Evolutionary conservation across 2,113 vertebrate species (phyloP).

Genomic region (Trachemys scripta): DNA sequence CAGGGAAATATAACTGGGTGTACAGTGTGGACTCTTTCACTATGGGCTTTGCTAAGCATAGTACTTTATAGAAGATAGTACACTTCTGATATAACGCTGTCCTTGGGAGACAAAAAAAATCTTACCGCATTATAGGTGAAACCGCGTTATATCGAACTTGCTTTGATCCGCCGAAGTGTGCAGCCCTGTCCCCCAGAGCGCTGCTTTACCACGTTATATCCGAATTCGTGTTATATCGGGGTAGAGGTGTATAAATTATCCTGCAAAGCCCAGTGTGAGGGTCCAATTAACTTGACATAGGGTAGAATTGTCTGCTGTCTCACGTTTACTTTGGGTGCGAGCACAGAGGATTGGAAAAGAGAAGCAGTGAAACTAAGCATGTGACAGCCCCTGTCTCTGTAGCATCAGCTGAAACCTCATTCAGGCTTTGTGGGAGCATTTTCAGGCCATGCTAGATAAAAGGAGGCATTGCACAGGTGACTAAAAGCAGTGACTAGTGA

Average conservation of each 20-base stretch:
- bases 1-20: neutral
- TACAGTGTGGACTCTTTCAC: neutral
- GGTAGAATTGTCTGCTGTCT: neutral
- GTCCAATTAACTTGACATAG: neutral
- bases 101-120: too few relatives aligned
- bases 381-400: neutral
- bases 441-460: slow-evolving; percentile 14
- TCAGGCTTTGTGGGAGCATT: slow-evolving; percentile 17
- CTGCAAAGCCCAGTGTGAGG: neutral
- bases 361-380: neutral
- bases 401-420: slow-evolving; percentile 31
- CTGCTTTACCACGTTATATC: too few relatives aligned
- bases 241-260: neutral
- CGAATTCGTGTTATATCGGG: too few relatives aligned
- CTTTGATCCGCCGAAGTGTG: too few relatives aligned
- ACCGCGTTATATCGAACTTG: too few relatives aligned
- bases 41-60: neutral
- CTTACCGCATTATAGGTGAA: too few relatives aligned
- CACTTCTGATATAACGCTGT: too few relatives aligned
- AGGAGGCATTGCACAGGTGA: neutral
- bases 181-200: too few relatives aligned
- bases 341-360: slow-evolving; percentile 29
- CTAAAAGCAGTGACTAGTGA: neutral
- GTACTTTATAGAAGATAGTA: neutral
- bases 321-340: slow-evolving; percentile 18